Evolutionary conservation across 1,140 invertebrate species (phyloP).

Genomic region (Temnothorax nylanderi): DNA sequence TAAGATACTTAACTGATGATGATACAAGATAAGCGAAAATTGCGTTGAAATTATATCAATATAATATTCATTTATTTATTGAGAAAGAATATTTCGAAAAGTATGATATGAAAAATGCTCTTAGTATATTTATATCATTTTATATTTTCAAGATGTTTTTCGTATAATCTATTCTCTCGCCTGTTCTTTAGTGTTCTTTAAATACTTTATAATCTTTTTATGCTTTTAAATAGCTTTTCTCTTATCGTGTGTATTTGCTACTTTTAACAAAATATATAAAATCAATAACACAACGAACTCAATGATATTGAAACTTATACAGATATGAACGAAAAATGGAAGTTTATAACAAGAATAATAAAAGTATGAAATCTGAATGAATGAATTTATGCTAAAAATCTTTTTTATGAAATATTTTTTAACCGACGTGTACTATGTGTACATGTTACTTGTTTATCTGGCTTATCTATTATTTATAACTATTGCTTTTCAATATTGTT

Average conservation of each 20-base stretch:
- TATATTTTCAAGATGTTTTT: background rate
- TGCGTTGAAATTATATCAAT: background rate
- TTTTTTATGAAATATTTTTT: background rate
- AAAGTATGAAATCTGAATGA: background rate
- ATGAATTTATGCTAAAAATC: background rate
- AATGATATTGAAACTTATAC: background rate
- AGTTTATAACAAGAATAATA: background rate
- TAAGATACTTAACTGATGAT: background rate
- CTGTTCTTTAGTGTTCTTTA: too few relatives aligned
- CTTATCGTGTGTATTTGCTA: background rate
- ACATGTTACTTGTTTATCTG: slow-evolving; percentile 13
- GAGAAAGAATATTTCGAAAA: background rate
- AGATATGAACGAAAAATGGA: background rate
- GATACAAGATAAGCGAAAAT: too few relatives aligned
- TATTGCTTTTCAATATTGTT: slow-evolving; percentile 6
- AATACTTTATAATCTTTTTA: background rate
- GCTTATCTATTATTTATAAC: slow-evolving; percentile 10
- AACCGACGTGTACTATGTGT: background rate
- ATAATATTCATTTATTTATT: background rate
- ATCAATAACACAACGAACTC: background rate
- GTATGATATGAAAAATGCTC: too few relatives aligned
- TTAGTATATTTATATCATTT: background rate
- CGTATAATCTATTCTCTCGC: background rate
- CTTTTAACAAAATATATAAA: background rate
- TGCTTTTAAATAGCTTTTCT: background rate